Evolutionary conservation across 2,797 vertebrate genomes (phyloP).

Genomic region (Diglossa cyanea): DNA sequence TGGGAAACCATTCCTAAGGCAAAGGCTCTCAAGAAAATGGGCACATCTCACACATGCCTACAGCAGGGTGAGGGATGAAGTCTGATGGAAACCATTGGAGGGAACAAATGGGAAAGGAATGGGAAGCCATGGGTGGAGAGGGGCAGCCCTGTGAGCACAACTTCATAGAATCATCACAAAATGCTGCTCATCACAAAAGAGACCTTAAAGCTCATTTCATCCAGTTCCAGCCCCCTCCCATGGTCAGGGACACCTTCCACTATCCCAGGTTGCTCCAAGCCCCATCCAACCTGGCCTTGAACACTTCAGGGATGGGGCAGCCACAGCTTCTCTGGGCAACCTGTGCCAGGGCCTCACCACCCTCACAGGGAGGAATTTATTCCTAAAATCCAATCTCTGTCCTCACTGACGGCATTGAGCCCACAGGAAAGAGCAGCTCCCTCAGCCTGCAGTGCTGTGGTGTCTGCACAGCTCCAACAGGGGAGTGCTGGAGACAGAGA

Average conservation of each 20-base stretch:
- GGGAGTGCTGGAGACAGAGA: neutral
- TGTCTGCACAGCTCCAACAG: neutral
- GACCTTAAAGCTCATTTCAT: neutral
- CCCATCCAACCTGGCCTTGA: rapidly evolving
- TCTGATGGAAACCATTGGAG: rapidly evolving
- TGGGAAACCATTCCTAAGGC: neutral
- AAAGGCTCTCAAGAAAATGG: neutral
- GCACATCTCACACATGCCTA: neutral
- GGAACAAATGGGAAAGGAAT: neutral
- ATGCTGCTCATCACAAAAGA: neutral
- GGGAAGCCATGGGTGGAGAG: neutral
- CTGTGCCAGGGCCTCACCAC: neutral
- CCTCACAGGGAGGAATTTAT: neutral
- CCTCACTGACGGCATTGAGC: neutral
- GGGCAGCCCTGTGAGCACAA: rapidly evolving
- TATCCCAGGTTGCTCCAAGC: rapidly evolving
- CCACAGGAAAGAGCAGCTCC: neutral
- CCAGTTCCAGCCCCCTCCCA: rapidly evolving
- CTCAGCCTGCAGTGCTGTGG: rapidly evolving
- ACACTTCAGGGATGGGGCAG: neutral
- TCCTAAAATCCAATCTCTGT: neutral
- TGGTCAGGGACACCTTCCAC: neutral
- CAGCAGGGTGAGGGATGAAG: neutral
- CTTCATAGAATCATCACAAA: neutral
- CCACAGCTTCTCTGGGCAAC: rapidly evolving